phyloP scores from a whole-genome alignment of 2,113 vertebrate species.

The Menura novaehollandiae region DNA sequence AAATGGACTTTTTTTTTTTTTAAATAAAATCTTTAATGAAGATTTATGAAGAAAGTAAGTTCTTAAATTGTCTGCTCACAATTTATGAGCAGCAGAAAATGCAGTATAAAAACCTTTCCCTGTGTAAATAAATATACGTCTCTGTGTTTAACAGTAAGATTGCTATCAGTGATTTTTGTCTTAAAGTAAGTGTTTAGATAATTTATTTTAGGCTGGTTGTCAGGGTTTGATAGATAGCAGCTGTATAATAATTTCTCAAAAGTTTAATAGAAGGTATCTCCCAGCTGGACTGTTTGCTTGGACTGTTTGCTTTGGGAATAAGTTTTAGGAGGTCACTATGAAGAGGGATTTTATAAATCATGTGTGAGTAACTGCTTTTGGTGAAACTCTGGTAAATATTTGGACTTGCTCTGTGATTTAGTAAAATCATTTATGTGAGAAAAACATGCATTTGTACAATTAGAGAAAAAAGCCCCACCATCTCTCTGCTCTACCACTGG shows the following conservation, averaged over 20 bases:
- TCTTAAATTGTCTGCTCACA: neutral
- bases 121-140: neutral
- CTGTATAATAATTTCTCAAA: neutral
- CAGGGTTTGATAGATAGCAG: slow-evolving; percentile 12
- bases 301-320: neutral
- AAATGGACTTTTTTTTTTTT: neutral
- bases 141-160: neutral
- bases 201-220: slow-evolving; percentile 19
- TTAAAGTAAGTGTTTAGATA: slow-evolving; percentile 4
- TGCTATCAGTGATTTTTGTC: slow-evolving; percentile 17
- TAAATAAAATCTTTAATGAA: neutral
- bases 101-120: neutral
- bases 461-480: neutral
- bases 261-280: neutral
- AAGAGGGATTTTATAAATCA: neutral
- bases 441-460: neutral
- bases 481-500: neutral
- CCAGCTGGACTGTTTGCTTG: neutral
- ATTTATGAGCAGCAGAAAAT: slow-evolving; percentile 16
- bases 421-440: neutral
- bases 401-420: neutral
- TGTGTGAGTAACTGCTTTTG: neutral
- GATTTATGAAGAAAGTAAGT: slow-evolving; percentile 7
- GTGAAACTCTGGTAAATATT: slow-evolving; percentile 18
- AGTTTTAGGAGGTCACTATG: neutral